Conservation (phyloP, 2,113 vertebrate genomes). For the Polypterus senegalus region DNA sequence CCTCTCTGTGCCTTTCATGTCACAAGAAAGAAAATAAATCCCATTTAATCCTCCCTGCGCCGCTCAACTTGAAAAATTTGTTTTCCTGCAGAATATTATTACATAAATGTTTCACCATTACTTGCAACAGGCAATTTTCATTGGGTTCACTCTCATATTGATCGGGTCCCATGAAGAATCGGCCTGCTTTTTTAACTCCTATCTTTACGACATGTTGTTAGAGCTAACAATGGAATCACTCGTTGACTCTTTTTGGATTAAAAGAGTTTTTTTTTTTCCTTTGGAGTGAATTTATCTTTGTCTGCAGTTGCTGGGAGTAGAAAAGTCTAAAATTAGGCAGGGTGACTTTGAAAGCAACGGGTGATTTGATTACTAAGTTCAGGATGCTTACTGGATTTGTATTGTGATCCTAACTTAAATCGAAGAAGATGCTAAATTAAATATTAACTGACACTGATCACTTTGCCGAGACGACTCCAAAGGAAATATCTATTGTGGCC, state of each 20-base stretch:
- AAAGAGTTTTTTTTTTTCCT: neutral
- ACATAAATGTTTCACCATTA: constrained; percentile 4
- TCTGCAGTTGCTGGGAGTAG: neutral
- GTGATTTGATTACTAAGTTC: no score
- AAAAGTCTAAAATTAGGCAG: no score
- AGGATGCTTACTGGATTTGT: no score
- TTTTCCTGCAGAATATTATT: constrained; percentile 4
- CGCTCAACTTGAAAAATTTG: constrained; percentile 1
- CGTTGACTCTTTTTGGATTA: neutral
- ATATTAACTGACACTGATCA: no score
- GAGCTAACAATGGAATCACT: neutral
- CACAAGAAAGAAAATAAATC: constrained; percentile 1
- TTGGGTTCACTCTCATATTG: neutral
- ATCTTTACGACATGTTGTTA: neutral
- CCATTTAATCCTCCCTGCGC: neutral
- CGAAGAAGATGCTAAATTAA: no score
- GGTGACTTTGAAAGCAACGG: no score
- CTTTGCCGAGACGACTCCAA: no score
- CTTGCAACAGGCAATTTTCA: constrained; percentile 2
- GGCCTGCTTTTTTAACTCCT: neutral
- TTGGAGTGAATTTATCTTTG: neutral
- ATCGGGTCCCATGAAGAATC: neutral
- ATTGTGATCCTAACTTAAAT: no score
- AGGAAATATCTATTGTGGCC: no score
- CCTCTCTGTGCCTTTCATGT: constrained; percentile 6